A percentile compares a stretch with the other conserved stretches of the same genome.
phyloP scores from a whole-genome alignment of 2,888 invertebrate species.

The Myopa tessellatipennis region DNA sequence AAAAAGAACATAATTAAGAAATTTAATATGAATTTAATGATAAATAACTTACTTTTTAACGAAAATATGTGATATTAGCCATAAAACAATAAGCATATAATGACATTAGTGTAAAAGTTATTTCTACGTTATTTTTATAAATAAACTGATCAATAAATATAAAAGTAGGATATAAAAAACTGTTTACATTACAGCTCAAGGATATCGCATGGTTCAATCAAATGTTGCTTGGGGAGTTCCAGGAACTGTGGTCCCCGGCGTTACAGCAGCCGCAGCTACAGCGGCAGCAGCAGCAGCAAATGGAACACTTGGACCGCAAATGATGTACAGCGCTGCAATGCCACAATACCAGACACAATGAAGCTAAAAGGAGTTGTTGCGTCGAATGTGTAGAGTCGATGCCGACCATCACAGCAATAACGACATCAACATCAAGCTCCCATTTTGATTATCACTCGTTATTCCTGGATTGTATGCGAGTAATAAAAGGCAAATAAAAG shows the following conservation, averaged over 20 bases:
- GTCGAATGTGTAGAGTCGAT: constrained; percentile 45
- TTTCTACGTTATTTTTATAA: constrained; percentile 10
- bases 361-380: constrained; percentile 63
- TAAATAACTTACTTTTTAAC: neutral
- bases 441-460: constrained; percentile 52
- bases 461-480: constrained; percentile 59
- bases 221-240: constrained; percentile 70
- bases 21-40: too few species aligned
- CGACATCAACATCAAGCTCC: constrained; percentile 43
- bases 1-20: neutral
- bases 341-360: constrained; percentile 90
- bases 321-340: constrained; percentile 78
- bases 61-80: neutral
- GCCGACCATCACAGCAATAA: constrained; percentile 34
- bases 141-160: neutral
- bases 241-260: constrained; percentile 70
- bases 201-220: constrained; percentile 75
- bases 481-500: constrained; percentile 48
- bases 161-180: constrained; percentile 25
- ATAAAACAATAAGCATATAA: too few species aligned
- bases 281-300: constrained; percentile 68
- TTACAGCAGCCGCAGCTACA: constrained; percentile 69
- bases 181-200: constrained; percentile 53
- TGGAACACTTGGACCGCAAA: constrained; percentile 73
- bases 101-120: neutral